Evolutionary conservation across 2,113 vertebrate species (phyloP), one percentile per base, ranked within the genome.

Genomic region (Rhinogobius similis): DNA sequence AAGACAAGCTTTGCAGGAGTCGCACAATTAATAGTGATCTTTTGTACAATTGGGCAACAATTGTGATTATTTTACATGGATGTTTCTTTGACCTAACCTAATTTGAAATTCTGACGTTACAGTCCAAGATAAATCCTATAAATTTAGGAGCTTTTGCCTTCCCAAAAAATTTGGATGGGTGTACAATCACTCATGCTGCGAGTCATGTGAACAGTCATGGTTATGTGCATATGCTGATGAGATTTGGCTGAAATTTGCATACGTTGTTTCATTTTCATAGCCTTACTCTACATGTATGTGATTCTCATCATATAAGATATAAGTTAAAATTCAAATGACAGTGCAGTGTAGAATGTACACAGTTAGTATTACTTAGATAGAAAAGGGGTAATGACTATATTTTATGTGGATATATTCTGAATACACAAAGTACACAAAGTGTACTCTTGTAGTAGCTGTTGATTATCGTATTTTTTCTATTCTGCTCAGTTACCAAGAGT

Each of bases 401-500:
- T 46, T 20, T 18, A 46, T 46, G 10, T 50, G 5, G 20, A n/a
- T 4, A 18, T 18, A 46, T n/a, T 50, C 7, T 10, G 9, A 50
- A 10, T 50, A 50, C 8, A 50, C 18, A 10, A 3, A 50, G 46
- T 50, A 7, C n/a, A n/a, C n/a, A 50, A n/a, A 21, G 20, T 21
- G 20, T 1, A 1, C 68, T n/a, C 2, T 65, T 24, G 3, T 46
- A 50, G 12, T 24, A 52, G 24, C 61, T 29, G 53, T 72, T 61
- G 73, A 61, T 61, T n/a, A 61, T 61, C 36, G 58, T 36, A n/a
- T 61, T 61, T 20, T 14, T 13, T 11, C 10, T 12, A 53, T 43
- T 71, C 7, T 75, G 59, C 29, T 70, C 58, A 63, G 43, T 78
- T 50, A n/a, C 39, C 78, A 67, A 70, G 62, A 80, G 52, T 82